phyloP scores from a whole-genome alignment of 1,140 invertebrate species.

The Drosophila teissieri region DNA sequence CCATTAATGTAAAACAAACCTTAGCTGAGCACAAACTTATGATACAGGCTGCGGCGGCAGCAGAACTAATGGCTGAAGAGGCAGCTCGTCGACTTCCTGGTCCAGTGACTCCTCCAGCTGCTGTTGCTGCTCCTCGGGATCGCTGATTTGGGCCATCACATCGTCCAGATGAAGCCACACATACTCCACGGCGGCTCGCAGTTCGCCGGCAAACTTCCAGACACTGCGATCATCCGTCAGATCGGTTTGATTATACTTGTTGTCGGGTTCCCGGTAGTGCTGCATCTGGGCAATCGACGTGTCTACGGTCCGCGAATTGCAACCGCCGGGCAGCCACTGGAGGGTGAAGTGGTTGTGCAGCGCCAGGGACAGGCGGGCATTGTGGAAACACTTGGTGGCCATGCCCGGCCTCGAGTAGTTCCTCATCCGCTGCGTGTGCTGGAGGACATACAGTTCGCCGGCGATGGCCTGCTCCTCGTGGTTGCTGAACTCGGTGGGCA shows the following conservation, averaged over 20 bases:
- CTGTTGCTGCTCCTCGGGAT: slow-evolving; percentile 44
- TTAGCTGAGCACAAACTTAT: not conserved
- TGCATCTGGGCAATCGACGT: slow-evolving; percentile 56
- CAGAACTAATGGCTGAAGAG: slow-evolving; percentile 7
- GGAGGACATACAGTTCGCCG: slow-evolving; percentile 62
- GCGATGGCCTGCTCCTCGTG: slow-evolving; percentile 59
- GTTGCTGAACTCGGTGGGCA: slow-evolving; percentile 37
- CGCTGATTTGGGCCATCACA: slow-evolving; percentile 13
- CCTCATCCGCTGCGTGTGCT: slow-evolving; percentile 58
- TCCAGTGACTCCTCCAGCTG: slow-evolving; percentile 36
- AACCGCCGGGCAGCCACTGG: slow-evolving; percentile 41
- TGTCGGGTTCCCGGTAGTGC: slow-evolving; percentile 67
- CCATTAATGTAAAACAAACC: not conserved
- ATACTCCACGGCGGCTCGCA: slow-evolving; percentile 45
- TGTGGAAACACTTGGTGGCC: slow-evolving; percentile 75
- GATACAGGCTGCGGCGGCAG: not conserved
- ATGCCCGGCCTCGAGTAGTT: slow-evolving; percentile 45
- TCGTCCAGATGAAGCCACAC: slow-evolving; percentile 64
- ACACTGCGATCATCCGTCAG: slow-evolving; percentile 54
- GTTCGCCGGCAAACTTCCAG: slow-evolving; percentile 54
- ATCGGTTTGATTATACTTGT: slow-evolving; percentile 29
- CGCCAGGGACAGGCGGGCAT: slow-evolving; percentile 49
- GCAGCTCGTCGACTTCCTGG: slow-evolving; percentile 32
- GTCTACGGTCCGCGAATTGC: slow-evolving; percentile 27
- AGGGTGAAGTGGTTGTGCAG: slow-evolving; percentile 74